Evolutionary conservation across 2,888 invertebrate species (phyloP), one percentile per base, ranked within the genome.

Genomic region (Xanthia togata): DNA sequence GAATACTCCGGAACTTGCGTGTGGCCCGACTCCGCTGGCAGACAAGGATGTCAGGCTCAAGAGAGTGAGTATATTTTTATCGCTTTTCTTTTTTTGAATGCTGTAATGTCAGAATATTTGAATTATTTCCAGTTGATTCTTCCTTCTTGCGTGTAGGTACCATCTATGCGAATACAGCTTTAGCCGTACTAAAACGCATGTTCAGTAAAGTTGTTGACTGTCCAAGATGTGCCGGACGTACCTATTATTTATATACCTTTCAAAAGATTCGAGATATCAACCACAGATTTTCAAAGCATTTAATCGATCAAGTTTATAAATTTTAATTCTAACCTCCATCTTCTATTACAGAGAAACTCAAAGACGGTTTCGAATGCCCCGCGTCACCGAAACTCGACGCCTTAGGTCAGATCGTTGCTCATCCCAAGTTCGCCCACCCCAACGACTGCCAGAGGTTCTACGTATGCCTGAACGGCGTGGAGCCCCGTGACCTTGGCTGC

Each of bases 401-500:
- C 23, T 97, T 97, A 86, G 98, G 98, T 41, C 98, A 98, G 92
- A 92, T 97, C 12, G 97, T 98, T 8, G 97, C 98, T 44, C 99
- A 99, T 95, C 98, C 98, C 38, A 98, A 98, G 93, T 99, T 97
- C 95, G 97, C 98, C 2, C 98, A 99, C 96, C 98, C 98, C 59
- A 97, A 97, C 53, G 99, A 99, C 94, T 99, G 99, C 95, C 98
- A 98, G 94, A 98, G 98, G 90, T 99, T 99, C 97, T 99, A 98
- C 95, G 98, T 99, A 50, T 99, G 99, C 94, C 95, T 99, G 88
- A 98, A 98, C 93, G 98, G 98, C 23, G 97, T 98, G 47, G 98
- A 98, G 87, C 98, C 99, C n/a, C 97, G 99, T 83, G 98, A 98
- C 93, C 97, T 98, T 83, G 98, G 98, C 53, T 99, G 99, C 95